Evolutionary conservation across 2,113 vertebrate genomes (phyloP).

Genomic region (Dermatemys mawii): DNA sequence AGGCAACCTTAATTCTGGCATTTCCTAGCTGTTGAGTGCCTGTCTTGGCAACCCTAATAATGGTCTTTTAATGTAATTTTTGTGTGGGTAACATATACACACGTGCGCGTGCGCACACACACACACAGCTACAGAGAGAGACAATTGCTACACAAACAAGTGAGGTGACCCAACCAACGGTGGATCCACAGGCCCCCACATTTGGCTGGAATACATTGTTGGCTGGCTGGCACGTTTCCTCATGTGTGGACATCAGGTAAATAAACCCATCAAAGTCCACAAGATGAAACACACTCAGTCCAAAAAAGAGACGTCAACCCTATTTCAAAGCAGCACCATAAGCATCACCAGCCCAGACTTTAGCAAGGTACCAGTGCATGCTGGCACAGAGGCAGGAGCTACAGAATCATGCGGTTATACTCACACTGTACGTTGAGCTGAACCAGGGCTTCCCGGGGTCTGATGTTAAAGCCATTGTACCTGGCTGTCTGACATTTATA

Average conservation of each 20-base stretch:
- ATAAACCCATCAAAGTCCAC: not conserved
- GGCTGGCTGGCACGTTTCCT: not conserved
- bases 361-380: not conserved
- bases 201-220: not conserved
- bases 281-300: conserved; percentile 4
- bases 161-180: fast-evolving
- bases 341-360: not conserved
- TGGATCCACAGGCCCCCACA: not conserved
- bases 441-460: conserved; percentile 89
- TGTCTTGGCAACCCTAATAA: not conserved
- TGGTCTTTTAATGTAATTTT: not conserved
- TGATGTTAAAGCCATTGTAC: conserved; percentile 98
- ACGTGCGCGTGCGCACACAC: not conserved
- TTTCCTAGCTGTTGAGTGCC: not conserved
- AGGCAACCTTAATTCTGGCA: not conserved
- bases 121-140: not conserved
- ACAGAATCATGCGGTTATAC: conserved; percentile 52
- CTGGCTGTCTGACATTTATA: conserved; percentile 97
- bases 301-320: not conserved
- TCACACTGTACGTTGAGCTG: conserved; percentile 97
- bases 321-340: not conserved
- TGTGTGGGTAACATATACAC: not conserved
- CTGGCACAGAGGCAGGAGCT: not conserved
- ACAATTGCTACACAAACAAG: not conserved
- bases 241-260: not conserved